These are phyloP conservation scores for Lampris incognitus DNA, from an alignment of 2,113 vertebrate genomes.

Conservation along the genomic window DNA sequence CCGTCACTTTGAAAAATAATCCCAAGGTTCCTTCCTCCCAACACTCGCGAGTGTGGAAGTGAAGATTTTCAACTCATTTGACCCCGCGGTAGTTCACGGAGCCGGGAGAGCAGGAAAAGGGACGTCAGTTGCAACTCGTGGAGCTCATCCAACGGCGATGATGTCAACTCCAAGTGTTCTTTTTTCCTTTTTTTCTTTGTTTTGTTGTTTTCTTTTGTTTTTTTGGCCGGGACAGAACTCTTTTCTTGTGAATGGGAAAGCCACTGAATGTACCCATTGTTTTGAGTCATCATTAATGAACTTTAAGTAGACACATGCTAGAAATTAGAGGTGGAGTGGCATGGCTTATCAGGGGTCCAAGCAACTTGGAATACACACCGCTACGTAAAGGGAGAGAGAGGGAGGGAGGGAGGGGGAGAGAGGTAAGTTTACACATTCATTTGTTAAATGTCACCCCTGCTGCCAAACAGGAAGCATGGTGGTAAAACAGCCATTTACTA, in stretches of 20 bases:
- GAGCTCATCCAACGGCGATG: background rate
- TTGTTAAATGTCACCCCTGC: slow-evolving; percentile 28
- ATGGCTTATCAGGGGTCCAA: slow-evolving; percentile 45
- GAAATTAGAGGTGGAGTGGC: slow-evolving; percentile 21
- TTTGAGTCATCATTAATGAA: background rate
- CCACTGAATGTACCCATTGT: background rate
- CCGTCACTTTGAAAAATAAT: slow-evolving; percentile 27
- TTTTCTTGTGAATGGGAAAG: slow-evolving; percentile 15
- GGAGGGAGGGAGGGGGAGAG: slow-evolving; percentile 5
- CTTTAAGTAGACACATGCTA: slow-evolving; percentile 8
- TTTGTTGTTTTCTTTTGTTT: too few relatives aligned
- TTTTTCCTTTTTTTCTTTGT: too few relatives aligned
- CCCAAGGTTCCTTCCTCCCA: background rate
- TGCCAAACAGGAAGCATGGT: slow-evolving; percentile 45
- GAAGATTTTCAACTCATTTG: too few relatives aligned
- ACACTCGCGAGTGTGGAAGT: background rate
- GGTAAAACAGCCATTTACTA: slow-evolving; percentile 5
- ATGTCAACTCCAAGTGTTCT: too few relatives aligned
- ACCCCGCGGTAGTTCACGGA: too few relatives aligned
- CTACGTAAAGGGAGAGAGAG: slow-evolving; percentile 28
- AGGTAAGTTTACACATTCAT: slow-evolving; percentile 26
- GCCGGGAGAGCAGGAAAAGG: too few relatives aligned
- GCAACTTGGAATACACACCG: slow-evolving; percentile 1
- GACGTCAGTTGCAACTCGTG: background rate
- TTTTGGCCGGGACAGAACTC: background rate